These are phyloP conservation scores for Echinops telfairi DNA, from an alignment of 2,113 vertebrate genomes.

Conservation along the genomic window DNA sequence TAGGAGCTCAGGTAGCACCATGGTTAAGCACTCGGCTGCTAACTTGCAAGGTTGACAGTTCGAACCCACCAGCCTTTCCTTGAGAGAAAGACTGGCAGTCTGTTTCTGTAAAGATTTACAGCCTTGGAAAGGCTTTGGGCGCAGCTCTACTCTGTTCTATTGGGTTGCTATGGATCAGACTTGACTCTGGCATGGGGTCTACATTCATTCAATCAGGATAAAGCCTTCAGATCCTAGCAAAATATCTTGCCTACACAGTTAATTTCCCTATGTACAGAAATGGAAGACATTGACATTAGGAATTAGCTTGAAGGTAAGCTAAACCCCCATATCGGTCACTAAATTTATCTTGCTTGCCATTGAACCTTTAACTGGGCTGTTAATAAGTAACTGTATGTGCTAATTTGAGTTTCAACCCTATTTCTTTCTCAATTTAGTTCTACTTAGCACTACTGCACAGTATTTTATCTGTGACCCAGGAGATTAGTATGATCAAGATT, in stretches of 20 bases:
- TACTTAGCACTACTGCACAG: neutral
- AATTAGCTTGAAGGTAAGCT: slow-evolving; percentile 39
- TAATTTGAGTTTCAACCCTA: slow-evolving; percentile 46
- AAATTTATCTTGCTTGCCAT: slow-evolving; percentile 20
- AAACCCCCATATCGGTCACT: neutral
- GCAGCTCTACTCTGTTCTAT: neutral
- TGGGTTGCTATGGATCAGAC: neutral
- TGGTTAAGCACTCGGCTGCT: neutral
- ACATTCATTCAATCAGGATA: neutral
- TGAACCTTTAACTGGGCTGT: slow-evolving; percentile 19
- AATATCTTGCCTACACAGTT: neutral
- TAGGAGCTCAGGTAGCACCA: neutral
- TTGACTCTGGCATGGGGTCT: too few relatives aligned
- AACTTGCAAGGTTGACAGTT: neutral
- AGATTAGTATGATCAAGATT: neutral
- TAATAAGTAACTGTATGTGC: slow-evolving; percentile 47
- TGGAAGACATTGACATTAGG: neutral
- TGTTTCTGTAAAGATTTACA: neutral
- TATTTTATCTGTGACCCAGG: slow-evolving; percentile 15
- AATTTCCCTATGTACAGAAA: neutral
- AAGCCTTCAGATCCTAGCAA: slow-evolving; percentile 3
- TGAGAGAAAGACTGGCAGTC: neutral
- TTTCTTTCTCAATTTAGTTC: slow-evolving; percentile 51
- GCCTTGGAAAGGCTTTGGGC: neutral
- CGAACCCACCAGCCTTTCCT: neutral